These are phyloP conservation scores for Ondatra zibethicus DNA, from an alignment of 2,113 vertebrate species.

Conservation along the genomic window DNA sequence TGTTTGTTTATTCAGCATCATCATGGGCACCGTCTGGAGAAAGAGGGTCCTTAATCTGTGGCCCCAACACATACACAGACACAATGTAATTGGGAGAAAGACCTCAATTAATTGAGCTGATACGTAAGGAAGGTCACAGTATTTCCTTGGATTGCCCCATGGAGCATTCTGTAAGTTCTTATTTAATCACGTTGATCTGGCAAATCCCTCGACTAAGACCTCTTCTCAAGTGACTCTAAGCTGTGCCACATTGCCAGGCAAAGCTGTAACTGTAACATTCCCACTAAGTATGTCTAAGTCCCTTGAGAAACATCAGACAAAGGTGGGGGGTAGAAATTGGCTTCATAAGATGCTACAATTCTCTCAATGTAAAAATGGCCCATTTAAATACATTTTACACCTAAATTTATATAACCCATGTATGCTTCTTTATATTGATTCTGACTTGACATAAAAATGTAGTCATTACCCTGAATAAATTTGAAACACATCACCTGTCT, in stretches of 20 bases:
- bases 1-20: neutral
- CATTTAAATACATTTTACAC: neutral
- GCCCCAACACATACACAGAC: neutral
- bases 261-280: neutral
- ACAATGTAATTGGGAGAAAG: neutral
- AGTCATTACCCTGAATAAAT: neutral
- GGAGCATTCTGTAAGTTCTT: neutral
- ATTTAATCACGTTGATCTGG: constrained; percentile 23
- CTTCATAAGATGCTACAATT: neutral
- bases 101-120: neutral
- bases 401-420: neutral
- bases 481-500: neutral
- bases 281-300: too few relatives aligned
- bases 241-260: neutral
- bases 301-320: neutral
- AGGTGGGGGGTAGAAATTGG: neutral
- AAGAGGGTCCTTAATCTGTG: neutral
- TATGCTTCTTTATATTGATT: neutral
- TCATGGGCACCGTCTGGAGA: neutral
- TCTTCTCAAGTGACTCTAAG: neutral
- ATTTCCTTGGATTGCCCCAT: neutral
- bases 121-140: neutral
- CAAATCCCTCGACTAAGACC: neutral
- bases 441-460: constrained; percentile 21
- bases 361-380: neutral